Evolutionary conservation across 2,888 invertebrate genomes (phyloP), one percentile per base, ranked within the genome.

Genomic region (Fragum whitleyi): DNA sequence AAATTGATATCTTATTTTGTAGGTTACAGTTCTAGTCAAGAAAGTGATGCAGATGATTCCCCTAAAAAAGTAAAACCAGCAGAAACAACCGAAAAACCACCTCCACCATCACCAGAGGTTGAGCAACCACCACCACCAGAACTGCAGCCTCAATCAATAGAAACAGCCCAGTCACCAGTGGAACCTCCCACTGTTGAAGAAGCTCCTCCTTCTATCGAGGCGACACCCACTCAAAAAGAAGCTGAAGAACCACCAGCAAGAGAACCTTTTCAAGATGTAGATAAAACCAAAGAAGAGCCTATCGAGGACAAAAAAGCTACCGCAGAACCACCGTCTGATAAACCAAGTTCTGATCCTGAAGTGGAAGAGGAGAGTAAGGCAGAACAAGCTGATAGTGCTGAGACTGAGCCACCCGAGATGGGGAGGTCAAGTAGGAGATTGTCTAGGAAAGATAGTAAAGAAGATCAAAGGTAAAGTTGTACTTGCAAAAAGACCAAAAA

Each of bases 1-100:
- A n/a, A n/a, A n/a, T n/a, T n/a, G n/a, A n/a, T n/a, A n/a, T n/a
- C n/a, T n/a, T n/a, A n/a, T n/a, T n/a, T 47, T 47, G 5, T 73
- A 82, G 82, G 78, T 61, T 72, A 77, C 59, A 81, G 82, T 59
- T 83, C 83, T n/a, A 86, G 86, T 47, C 86, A 86, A 51, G 86
- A 86, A 29, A 84, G 84, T 53, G 86, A 84, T 67, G 72, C 70
- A 26, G 86, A 86, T 80, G 86, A 86, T 23, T 86, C 86, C 2
- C 83, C 83, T 6, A 74, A 79, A 51, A 78, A 79, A 28, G 39
- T 47, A 51, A 57, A 39, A 51, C 62, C 29, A 26, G 32, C 62
- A 32, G 39, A 65, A 39, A 55, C 74, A 21, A 26, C 32, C n/a
- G 55, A 61, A 57, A 28, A 57, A 32, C 7, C 32, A 19, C 32